Evolutionary conservation across 2,888 invertebrate genomes (phyloP).

Genomic region (Chymomyza procnemis): DNA sequence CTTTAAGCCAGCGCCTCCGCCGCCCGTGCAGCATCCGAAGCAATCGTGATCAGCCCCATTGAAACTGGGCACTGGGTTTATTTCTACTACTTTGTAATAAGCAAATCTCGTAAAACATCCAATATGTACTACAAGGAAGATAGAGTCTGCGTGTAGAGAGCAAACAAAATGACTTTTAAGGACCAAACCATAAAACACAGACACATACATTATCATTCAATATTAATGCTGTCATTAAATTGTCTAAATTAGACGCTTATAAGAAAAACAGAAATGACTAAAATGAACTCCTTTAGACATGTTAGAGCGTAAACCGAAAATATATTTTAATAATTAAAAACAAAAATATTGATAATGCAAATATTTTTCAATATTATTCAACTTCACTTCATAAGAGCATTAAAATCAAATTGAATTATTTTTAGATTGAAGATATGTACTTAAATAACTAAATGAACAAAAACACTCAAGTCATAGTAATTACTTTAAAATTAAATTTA

Average conservation of each 20-base stretch:
- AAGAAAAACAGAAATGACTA: slow-evolving; percentile 27
- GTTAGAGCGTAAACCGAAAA: slow-evolving; percentile 2
- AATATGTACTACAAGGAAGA: slow-evolving; percentile 6
- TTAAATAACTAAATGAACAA: slow-evolving; percentile 39
- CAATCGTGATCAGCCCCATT: slow-evolving; percentile 75
- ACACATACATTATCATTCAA: slow-evolving; percentile 30
- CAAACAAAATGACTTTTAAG: slow-evolving; percentile 26
- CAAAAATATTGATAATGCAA: slow-evolving; percentile 33
- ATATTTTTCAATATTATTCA: slow-evolving; percentile 25
- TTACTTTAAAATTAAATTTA: slow-evolving; percentile 58
- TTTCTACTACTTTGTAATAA: slow-evolving; percentile 30
- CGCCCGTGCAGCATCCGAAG: slow-evolving; percentile 79
- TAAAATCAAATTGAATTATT: slow-evolving; percentile 1
- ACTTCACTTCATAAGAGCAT: slow-evolving; percentile 21
- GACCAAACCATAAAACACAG: slow-evolving; percentile 21
- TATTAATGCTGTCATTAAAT: slow-evolving; percentile 50
- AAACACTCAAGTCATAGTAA: slow-evolving; percentile 66
- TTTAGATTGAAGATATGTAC: slow-evolving; percentile 10
- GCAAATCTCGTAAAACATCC: background rate
- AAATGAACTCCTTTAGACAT: background rate
- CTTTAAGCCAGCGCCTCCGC: slow-evolving; percentile 86
- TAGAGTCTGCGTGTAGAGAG: slow-evolving; percentile 24
- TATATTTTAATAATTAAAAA: slow-evolving; percentile 2
- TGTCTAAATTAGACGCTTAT: slow-evolving; percentile 67
- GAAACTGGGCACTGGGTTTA: slow-evolving; percentile 8